Conservation (phyloP, 2,888 invertebrate genomes). For the Myopa tessellatipennis region DNA sequence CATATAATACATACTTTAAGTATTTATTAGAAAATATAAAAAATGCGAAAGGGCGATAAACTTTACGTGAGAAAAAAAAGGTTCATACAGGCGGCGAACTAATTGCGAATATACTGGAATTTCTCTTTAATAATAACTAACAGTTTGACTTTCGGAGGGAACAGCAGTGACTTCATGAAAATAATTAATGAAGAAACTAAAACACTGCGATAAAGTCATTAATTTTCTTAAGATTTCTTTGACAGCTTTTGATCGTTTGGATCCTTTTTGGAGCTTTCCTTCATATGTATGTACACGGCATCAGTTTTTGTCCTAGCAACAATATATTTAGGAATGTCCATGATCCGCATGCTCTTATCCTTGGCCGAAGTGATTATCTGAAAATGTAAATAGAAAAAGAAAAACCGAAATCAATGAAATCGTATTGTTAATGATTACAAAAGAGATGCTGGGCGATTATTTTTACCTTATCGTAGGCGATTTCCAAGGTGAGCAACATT, state of each 20-base stretch:
- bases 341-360: constrained; percentile 75
- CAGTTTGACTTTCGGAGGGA: too few species aligned
- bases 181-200: too few species aligned
- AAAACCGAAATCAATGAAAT: background rate
- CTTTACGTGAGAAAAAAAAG: background rate
- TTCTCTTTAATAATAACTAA: too few species aligned
- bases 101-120: too few species aligned
- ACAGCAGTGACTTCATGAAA: background rate
- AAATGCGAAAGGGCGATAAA: background rate
- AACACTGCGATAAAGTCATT: too few species aligned
- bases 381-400: constrained; percentile 29
- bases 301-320: constrained; percentile 21
- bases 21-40: constrained; percentile 2
- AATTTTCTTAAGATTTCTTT: too few species aligned
- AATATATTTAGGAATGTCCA: constrained; percentile 72
- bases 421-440: background rate
- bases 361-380: constrained; percentile 79
- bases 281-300: background rate
- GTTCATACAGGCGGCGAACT: too few species aligned
- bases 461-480: constrained; percentile 74
- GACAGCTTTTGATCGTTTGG: too few species aligned
- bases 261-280: too few species aligned
- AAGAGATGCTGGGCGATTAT: background rate
- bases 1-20: background rate
- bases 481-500: constrained; percentile 78